A percentile compares a stretch with the other conserved stretches of the same genome.
Evolutionary conservation across 2,888 invertebrate genomes (phyloP).

Genomic region (Chaetogeoica ovagalla): DNA sequence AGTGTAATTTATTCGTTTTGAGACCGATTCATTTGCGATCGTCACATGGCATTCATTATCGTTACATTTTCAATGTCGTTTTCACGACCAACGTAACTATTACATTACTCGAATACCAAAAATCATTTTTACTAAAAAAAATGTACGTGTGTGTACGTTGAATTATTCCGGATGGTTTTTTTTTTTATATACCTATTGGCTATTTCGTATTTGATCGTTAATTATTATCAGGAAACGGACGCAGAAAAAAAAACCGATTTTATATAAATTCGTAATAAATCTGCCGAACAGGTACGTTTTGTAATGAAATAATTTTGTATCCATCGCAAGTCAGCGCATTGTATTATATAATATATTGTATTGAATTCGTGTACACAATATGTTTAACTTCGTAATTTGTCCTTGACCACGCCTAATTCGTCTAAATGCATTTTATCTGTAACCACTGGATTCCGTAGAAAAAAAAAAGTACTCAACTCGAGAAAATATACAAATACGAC

Average conservation of each 20-base stretch:
- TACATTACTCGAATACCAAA: neutral
- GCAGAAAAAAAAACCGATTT: neutral
- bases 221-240: neutral
- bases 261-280: neutral
- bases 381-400: neutral
- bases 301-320: neutral
- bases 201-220: neutral
- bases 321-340: neutral
- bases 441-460: neutral
- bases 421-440: slow-evolving; percentile 2
- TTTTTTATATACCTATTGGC: neutral
- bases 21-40: no score
- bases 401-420: slow-evolving; percentile 22
- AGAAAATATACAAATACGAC: neutral
- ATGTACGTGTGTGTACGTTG: neutral
- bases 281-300: neutral
- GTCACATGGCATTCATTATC: neutral
- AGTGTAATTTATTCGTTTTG: neutral
- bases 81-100: neutral
- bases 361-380: neutral
- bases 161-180: neutral
- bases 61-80: neutral
- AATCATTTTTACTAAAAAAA: neutral
- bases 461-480: neutral
- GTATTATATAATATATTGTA: neutral